These are phyloP conservation scores for Forbesichthys agassizii DNA, from an alignment of 2,113 vertebrate species.

Conservation along the genomic window DNA sequence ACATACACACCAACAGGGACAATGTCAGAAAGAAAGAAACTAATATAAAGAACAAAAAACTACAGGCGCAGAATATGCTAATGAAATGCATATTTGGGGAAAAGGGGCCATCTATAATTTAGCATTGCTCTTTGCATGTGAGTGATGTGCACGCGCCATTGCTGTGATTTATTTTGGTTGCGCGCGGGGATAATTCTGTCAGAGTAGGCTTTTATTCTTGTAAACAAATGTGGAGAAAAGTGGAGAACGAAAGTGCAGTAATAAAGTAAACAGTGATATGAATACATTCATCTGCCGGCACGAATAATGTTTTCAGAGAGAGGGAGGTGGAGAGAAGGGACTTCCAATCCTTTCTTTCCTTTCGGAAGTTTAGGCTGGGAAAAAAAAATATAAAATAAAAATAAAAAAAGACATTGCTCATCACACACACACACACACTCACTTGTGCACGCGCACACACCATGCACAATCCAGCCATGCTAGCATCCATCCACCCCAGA, in stretches of 20 bases:
- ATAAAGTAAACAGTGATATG: constrained; percentile 78
- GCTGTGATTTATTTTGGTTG: constrained; percentile 77
- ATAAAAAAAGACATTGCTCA: not conserved
- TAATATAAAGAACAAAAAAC: constrained; percentile 47
- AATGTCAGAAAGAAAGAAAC: not conserved
- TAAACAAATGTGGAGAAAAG: constrained; percentile 78
- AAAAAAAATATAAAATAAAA: no score
- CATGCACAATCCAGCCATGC: constrained; percentile 19
- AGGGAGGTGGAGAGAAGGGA: constrained; percentile 18
- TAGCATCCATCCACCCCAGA: not conserved
- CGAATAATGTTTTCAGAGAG: constrained; percentile 71
- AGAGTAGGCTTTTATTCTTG: constrained; percentile 79
- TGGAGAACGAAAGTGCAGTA: constrained; percentile 73
- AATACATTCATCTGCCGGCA: constrained; percentile 73
- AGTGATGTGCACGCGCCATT: constrained; percentile 72
- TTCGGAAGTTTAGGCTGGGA: constrained; percentile 10
- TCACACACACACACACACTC: constrained; percentile 10
- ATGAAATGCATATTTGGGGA: constrained; percentile 80
- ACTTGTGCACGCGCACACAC: constrained; percentile 9
- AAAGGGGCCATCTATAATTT: constrained; percentile 80
- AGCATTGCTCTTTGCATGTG: constrained; percentile 78
- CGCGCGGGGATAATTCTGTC: constrained; percentile 78
- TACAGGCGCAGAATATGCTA: constrained; percentile 75
- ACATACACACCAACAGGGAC: not conserved
- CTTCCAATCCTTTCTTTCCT: constrained; percentile 19